Conservation (phyloP, 2,797 vertebrate species). For the Galaxias olidus region DNA sequence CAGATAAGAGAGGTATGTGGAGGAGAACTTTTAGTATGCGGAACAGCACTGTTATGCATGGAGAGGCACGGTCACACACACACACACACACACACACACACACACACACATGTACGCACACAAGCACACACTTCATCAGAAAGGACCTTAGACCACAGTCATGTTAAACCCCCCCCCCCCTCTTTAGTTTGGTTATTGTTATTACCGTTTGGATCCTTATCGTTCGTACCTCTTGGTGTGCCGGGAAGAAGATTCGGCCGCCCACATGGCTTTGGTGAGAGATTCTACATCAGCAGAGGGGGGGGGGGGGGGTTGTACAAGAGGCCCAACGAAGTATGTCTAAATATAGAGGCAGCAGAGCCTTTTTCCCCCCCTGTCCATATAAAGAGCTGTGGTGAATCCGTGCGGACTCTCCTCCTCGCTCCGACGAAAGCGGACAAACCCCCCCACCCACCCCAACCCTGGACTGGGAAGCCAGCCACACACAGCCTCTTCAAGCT, state of each 20-base stretch:
- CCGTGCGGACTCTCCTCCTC: conserved; percentile 54
- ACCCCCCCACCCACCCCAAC: too few relatives aligned
- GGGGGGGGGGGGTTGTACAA: conserved; percentile 50
- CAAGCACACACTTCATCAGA: conserved; percentile 3
- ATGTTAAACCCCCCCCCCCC: too few relatives aligned
- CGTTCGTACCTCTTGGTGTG: conserved; percentile 44
- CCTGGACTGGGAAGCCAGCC: conserved; percentile 57
- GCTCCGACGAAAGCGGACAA: conserved; percentile 49
- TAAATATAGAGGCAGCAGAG: conserved; percentile 74
- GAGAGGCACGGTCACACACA: not conserved
- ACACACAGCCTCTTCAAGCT: conserved; percentile 15
- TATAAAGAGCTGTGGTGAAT: conserved; percentile 80
- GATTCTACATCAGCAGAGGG: conserved; percentile 58
- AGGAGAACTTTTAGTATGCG: not conserved
- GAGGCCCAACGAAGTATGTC: conserved; percentile 74
- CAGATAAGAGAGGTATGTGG: conserved; percentile 32
- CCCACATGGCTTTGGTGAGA: conserved; percentile 66
- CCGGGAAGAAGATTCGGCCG: conserved; percentile 40
- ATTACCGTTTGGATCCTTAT: conserved; percentile 71
- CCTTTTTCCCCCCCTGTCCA: conserved; percentile 71
- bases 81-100: not conserved
- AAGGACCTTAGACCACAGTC: too few relatives aligned
- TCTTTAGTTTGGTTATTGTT: too few relatives aligned
- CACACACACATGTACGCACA: not conserved
- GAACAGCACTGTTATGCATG: not conserved